Conservation (phyloP, 1,140 invertebrate genomes). For the Polypedilum vanderplanki region DNA sequence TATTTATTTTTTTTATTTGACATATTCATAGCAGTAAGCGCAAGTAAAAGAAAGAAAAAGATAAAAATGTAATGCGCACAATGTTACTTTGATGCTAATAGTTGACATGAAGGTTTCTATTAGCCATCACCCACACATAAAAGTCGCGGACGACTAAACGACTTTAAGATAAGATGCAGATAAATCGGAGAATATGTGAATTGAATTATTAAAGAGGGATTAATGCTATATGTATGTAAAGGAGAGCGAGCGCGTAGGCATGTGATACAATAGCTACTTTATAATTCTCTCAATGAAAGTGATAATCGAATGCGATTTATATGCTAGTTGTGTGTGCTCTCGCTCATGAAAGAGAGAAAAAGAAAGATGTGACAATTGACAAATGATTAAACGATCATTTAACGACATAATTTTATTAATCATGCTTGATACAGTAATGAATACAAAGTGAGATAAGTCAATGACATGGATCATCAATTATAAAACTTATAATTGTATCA, state of each 20-base stretch:
- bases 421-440: neutral
- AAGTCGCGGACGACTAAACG: neutral
- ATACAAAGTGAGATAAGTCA: neutral
- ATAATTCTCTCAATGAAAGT: neutral
- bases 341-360: neutral
- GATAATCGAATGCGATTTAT: conserved; percentile 14
- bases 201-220: conserved; percentile 7
- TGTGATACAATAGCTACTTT: conserved; percentile 4
- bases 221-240: neutral
- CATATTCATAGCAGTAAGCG: neutral
- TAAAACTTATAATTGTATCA: too few species aligned
- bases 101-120: conserved; percentile 17
- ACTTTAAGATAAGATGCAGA: neutral
- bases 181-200: conserved; percentile 13
- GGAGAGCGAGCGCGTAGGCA: neutral
- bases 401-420: conserved; percentile 20
- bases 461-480: too few species aligned
- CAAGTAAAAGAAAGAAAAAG: neutral
- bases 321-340: neutral
- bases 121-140: neutral
- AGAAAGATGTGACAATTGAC: neutral
- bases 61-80: neutral
- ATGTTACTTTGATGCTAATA: conserved; percentile 19
- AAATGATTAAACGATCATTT: conserved; percentile 9
- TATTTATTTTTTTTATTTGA: too few species aligned